phyloP scores from a whole-genome alignment of 2,113 vertebrate genomes.

The Amia ocellicauda region DNA sequence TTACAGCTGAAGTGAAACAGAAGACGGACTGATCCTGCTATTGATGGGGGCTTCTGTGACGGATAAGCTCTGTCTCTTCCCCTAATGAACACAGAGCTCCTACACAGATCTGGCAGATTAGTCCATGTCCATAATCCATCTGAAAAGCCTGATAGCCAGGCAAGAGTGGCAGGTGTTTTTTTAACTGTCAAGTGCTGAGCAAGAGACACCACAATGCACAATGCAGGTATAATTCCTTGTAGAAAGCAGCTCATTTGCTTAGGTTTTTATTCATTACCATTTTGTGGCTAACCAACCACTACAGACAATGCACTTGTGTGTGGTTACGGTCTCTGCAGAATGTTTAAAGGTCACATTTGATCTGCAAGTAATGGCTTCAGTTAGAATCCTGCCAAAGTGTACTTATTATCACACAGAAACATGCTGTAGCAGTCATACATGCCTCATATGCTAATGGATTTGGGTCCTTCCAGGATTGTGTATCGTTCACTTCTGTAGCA shows the following conservation, averaged over 20 bases:
- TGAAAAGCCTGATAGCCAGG: conserved; percentile 30
- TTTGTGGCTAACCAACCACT: not conserved
- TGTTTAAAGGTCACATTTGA: not conserved
- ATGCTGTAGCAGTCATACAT: not conserved
- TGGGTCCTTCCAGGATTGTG: not conserved
- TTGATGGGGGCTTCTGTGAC: conserved; percentile 2
- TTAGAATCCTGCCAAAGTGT: not conserved
- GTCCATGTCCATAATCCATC: conserved; percentile 43
- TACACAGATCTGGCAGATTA: conserved; percentile 13
- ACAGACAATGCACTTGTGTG: not conserved
- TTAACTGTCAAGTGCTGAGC: not conserved
- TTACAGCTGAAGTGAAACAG: not conserved
- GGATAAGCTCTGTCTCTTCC: conserved; percentile 40
- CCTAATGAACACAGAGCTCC: conserved; percentile 16
- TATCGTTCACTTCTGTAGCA: not conserved
- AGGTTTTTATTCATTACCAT: conserved; percentile 31
- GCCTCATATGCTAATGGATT: not conserved
- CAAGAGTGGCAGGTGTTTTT: not conserved
- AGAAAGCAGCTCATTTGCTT: not conserved
- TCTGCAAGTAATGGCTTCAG: not conserved
- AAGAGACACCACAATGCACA: not conserved
- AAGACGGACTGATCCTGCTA: not conserved
- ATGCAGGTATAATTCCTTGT: not conserved
- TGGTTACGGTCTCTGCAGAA: not conserved
- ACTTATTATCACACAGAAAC: not conserved